These are phyloP conservation scores for Cladorhizidae sp. DNA, from an alignment of 37 sponge, comb jelly and placozoan species.

Conservation along the genomic window DNA sequence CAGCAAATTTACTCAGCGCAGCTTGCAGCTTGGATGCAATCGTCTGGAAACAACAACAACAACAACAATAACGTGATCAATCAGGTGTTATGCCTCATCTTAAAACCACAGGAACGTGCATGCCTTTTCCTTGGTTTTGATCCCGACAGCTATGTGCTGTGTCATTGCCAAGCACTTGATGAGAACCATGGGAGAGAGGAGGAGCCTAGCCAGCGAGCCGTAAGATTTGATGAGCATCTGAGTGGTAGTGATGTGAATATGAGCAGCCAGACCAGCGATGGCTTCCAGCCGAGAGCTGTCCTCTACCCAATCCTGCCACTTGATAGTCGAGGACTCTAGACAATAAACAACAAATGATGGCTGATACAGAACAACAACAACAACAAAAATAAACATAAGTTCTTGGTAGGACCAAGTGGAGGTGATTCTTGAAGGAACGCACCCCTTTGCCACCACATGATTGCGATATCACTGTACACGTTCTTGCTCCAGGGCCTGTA, in stretches of 20 bases:
- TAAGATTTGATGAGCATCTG: slow-evolving; percentile 2
- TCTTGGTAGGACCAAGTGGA: neutral
- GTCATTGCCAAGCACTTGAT: slow-evolving; percentile 45
- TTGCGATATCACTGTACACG: slow-evolving; percentile 65
- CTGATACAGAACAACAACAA: neutral
- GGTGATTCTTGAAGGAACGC: neutral
- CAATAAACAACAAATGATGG: neutral
- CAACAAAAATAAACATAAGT: neutral
- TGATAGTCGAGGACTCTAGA: neutral
- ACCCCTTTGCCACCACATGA: slow-evolving; percentile 52
- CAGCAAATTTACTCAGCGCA: slow-evolving; percentile 37
- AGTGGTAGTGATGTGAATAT: slow-evolving; percentile 54
- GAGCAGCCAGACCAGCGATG: slow-evolving; percentile 48
- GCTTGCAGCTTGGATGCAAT: neutral
- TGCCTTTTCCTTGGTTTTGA: slow-evolving; percentile 38
- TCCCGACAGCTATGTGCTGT: slow-evolving; percentile 25
- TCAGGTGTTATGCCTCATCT: neutral
- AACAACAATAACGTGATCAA: neutral
- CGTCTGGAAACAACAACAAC: neutral
- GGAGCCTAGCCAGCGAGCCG: neutral
- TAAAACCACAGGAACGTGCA: neutral
- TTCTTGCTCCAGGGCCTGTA: slow-evolving; percentile 40
- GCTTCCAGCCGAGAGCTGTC: slow-evolving; percentile 51
- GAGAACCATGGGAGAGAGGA: slow-evolving; percentile 37
- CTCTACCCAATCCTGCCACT: slow-evolving; percentile 53